Evolutionary conservation across 2,888 invertebrate species (phyloP), one percentile per base, ranked within the genome.

Genomic region (Arrhopalites spinosus): DNA sequence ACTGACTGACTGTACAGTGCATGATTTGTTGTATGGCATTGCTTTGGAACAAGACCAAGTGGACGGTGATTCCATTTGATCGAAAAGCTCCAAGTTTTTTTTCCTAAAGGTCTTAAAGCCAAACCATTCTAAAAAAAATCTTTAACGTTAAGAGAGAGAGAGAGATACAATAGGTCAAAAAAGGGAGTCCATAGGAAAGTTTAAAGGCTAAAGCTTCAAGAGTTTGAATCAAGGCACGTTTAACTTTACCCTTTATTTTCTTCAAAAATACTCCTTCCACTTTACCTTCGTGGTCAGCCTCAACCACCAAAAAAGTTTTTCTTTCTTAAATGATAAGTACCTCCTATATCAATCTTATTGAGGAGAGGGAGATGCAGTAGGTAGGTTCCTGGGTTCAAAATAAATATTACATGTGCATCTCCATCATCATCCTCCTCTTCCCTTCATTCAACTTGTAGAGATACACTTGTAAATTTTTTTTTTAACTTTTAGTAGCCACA

Each of bases 21-120:
- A 29, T 25, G 20, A 61, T 25, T 27, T 64, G 17, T 64, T 30
- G 64, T 27, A 17, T 36, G 36, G 36, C 36, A 36, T 36, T 36
- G 36, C 36, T 36, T 56, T 56, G 56, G n/a, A 56, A 13, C n/a
- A n/a, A n/a, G n/a, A n/a, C n/a, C n/a, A n/a, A n/a, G 53, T 53
- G 59, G 23, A 59, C 25, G 53, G 53, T 53, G 23, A 53, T 53
- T 59, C 25, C 59, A 59, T 59, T 59, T 59, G 59, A 59, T 59
- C 59, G 59, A 59, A 59, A 59, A 59, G 25, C 59, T 59, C 50
- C n/a, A 7, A 36, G 3, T 11, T 11, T 11, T 36, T 11, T 36
- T 11, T 11, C 11, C 36, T 36, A 36, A 36, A 36, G 36, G 36
- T 36, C 36, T 36, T 36, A 36, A 36, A 11, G 11, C 36, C 36